These are phyloP conservation scores for Prosapia bicincta DNA, from an alignment of 2,888 invertebrate species.

Conservation along the genomic window DNA sequence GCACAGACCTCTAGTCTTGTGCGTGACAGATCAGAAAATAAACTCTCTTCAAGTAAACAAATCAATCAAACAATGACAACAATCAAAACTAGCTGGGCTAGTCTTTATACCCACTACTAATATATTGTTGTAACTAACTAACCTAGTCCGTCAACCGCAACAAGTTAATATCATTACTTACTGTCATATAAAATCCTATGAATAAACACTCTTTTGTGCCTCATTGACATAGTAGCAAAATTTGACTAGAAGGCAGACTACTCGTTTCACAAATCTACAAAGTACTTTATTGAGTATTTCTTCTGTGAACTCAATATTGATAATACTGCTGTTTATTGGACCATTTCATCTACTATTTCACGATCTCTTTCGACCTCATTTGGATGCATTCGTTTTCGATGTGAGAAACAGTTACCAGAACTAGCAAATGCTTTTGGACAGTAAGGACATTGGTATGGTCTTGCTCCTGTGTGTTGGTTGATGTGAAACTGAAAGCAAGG, in stretches of 20 bases:
- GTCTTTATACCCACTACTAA: too few species aligned
- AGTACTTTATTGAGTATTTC: not conserved
- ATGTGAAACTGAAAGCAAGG: slow-evolving; percentile 57
- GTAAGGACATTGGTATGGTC: slow-evolving; percentile 69
- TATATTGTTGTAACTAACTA: too few species aligned
- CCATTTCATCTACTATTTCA: slow-evolving; percentile 26
- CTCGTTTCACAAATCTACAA: not conserved
- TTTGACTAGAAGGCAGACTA: not conserved
- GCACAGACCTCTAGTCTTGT: too few species aligned
- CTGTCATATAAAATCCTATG: too few species aligned
- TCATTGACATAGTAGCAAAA: not conserved
- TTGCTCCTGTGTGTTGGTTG: slow-evolving; percentile 70
- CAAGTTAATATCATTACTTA: too few species aligned
- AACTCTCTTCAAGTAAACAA: too few species aligned
- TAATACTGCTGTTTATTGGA: slow-evolving; percentile 1
- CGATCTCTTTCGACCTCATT: slow-evolving; percentile 55
- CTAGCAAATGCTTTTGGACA: slow-evolving; percentile 69
- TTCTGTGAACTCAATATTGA: not conserved
- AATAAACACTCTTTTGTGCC: too few species aligned
- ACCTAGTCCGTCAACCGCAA: too few species aligned
- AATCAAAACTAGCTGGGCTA: too few species aligned
- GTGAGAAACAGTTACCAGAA: slow-evolving; percentile 71
- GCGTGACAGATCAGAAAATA: too few species aligned
- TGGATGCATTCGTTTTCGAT: slow-evolving; percentile 68
- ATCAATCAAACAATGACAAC: too few species aligned